Conservation (phyloP, 2,888 invertebrate genomes). For the Drepana falcataria region DNA sequence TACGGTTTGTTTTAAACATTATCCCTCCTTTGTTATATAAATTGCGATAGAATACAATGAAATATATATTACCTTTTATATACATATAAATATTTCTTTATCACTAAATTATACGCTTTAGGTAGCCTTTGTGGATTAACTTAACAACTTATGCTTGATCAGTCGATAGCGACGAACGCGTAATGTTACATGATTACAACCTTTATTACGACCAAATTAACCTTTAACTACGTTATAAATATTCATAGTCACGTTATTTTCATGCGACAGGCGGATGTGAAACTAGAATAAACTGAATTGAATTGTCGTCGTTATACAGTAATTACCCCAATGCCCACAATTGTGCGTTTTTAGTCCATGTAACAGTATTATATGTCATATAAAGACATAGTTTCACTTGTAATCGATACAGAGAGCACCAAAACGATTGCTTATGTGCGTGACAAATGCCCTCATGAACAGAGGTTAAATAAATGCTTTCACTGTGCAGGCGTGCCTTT, state of each 20-base stretch:
- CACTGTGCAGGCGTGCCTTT: constrained; percentile 1
- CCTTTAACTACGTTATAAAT: neutral
- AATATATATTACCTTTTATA: too few relatives aligned
- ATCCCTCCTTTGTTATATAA: too few relatives aligned
- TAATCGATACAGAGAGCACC: neutral
- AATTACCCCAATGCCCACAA: neutral
- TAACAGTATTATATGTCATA: neutral
- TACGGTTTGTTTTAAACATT: too few relatives aligned
- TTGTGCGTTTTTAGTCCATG: neutral
- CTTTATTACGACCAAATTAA: neutral
- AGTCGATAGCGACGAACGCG: too few relatives aligned
- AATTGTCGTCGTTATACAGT: neutral
- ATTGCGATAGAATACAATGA: too few relatives aligned
- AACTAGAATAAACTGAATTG: neutral
- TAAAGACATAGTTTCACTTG: neutral
- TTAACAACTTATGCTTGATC: too few relatives aligned
- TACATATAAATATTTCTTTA: too few relatives aligned
- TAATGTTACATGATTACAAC: neutral
- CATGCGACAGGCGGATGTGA: neutral
- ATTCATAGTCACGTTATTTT: neutral
- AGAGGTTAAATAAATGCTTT: neutral
- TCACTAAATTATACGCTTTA: too few relatives aligned
- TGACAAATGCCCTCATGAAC: neutral
- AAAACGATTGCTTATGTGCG: neutral
- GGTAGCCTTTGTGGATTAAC: too few relatives aligned